Conservation (phyloP, 2,888 invertebrate species). For the Linnaemya vulpina region DNA sequence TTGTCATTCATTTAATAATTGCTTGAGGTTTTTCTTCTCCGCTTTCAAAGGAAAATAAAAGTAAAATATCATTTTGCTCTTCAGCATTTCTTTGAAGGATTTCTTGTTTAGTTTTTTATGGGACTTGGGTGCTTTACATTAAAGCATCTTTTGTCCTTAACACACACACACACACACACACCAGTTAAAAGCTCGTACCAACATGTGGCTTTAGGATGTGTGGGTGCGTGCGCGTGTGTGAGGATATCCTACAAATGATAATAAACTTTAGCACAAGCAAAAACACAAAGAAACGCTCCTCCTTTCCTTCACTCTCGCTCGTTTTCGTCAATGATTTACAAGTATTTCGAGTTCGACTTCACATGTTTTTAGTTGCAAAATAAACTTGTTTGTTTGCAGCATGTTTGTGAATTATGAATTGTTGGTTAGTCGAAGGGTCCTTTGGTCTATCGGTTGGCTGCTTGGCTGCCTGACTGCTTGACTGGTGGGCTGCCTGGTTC, state of each 20-base stretch:
- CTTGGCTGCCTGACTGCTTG: slow-evolving; percentile 7
- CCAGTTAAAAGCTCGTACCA: not conserved
- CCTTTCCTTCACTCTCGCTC: not conserved
- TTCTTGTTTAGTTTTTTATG: not conserved
- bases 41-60: slow-evolving; percentile 15
- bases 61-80: slow-evolving; percentile 45
- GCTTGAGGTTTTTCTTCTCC: not conserved
- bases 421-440: slow-evolving; percentile 47
- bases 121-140: slow-evolving; percentile 26
- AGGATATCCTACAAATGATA: slow-evolving; percentile 25
- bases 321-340: slow-evolving; percentile 15
- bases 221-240: not conserved
- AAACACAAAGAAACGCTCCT: not conserved
- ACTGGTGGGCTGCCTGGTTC: slow-evolving; percentile 10
- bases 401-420: slow-evolving; percentile 56
- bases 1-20: slow-evolving; percentile 28
- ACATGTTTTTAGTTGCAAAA: slow-evolving; percentile 16
- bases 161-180: not conserved
- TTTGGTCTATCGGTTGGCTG: slow-evolving; percentile 27
- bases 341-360: slow-evolving; percentile 3
- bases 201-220: not conserved
- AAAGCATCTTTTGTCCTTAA: slow-evolving; percentile 25
- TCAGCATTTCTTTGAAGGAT: slow-evolving; percentile 55
- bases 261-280: slow-evolving; percentile 29
- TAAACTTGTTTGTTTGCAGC: slow-evolving; percentile 7